Evolutionary conservation across 2,797 vertebrate genomes (phyloP).

Genomic region (Chelon auratus): DNA sequence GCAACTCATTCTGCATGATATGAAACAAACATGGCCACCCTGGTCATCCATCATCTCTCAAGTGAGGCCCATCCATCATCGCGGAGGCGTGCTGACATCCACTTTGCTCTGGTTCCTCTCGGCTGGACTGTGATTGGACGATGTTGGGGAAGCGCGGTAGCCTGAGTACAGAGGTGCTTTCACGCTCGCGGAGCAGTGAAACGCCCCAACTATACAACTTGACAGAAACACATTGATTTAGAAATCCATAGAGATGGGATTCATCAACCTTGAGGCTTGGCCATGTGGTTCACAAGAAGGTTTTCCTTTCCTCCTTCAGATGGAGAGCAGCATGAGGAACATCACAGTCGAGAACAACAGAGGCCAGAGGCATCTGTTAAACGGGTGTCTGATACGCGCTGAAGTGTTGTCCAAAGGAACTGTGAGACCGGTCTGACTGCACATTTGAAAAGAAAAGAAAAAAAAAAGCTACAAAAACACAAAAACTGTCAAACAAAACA

Average conservation of each 20-base stretch:
- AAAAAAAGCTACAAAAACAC: too few relatives aligned
- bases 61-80: slow-evolving; percentile 82
- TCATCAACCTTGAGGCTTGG: slow-evolving; percentile 42
- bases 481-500: too few relatives aligned
- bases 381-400: slow-evolving; percentile 1
- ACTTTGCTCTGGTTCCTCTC: slow-evolving; percentile 78
- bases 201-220: slow-evolving; percentile 59
- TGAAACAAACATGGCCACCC: slow-evolving; percentile 75
- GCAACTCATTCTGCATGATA: slow-evolving; percentile 68
- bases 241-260: slow-evolving; percentile 63
- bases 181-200: slow-evolving; percentile 58
- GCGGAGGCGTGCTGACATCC: slow-evolving; percentile 69
- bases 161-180: slow-evolving; percentile 55
- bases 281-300: slow-evolving; percentile 17
- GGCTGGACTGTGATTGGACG: slow-evolving; percentile 75
- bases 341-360: slow-evolving; percentile 18
- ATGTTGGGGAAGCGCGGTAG: slow-evolving; percentile 32
- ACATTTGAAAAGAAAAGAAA: background rate
- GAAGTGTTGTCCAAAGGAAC: slow-evolving; percentile 10
- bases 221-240: slow-evolving; percentile 70
- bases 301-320: slow-evolving; percentile 5
- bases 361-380: background rate
- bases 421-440: slow-evolving; percentile 10
- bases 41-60: slow-evolving; percentile 79
- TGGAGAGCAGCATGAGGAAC: slow-evolving; percentile 8